Evolutionary conservation across 1,140 invertebrate genomes (phyloP).

Genomic region (Epicauta chinensis): DNA sequence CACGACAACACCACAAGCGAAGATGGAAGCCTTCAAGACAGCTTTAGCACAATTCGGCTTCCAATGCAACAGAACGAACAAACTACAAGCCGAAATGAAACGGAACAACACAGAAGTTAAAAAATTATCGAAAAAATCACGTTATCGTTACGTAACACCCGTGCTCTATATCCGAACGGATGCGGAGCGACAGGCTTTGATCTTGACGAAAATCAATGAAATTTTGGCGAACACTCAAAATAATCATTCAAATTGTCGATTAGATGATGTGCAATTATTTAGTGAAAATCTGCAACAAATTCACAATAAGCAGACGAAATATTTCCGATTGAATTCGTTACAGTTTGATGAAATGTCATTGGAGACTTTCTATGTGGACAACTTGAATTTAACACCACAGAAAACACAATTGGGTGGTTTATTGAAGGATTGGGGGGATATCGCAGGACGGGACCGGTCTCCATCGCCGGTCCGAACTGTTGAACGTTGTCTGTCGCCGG

Average conservation of each 20-base stretch:
- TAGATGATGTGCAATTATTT: background rate
- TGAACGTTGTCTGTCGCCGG: conserved; percentile 43
- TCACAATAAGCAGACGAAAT: background rate
- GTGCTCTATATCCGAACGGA: background rate
- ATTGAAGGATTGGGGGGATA: conserved; percentile 37
- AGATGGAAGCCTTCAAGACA: conserved; percentile 1
- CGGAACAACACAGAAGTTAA: conserved; percentile 1
- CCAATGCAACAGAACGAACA: conserved; percentile 6
- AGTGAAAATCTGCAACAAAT: background rate
- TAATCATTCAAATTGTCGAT: background rate
- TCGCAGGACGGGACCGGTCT: conserved; percentile 32
- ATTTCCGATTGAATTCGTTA: background rate
- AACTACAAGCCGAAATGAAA: background rate
- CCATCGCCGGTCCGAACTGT: background rate
- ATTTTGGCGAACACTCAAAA: conserved; percentile 28
- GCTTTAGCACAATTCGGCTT: conserved; percentile 22
- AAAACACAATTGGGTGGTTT: conserved; percentile 26
- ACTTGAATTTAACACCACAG: conserved; percentile 19
- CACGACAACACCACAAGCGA: conserved; percentile 4
- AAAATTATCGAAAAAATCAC: conserved; percentile 2
- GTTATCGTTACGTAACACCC: conserved; percentile 4
- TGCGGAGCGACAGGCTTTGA: conserved; percentile 6
- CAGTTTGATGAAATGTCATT: conserved; percentile 1
- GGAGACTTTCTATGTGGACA: conserved; percentile 20
- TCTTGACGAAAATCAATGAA: conserved; percentile 25